phyloP scores from a whole-genome alignment of 2,888 invertebrate genomes.

The Xanthorhoe spadicearia region DNA sequence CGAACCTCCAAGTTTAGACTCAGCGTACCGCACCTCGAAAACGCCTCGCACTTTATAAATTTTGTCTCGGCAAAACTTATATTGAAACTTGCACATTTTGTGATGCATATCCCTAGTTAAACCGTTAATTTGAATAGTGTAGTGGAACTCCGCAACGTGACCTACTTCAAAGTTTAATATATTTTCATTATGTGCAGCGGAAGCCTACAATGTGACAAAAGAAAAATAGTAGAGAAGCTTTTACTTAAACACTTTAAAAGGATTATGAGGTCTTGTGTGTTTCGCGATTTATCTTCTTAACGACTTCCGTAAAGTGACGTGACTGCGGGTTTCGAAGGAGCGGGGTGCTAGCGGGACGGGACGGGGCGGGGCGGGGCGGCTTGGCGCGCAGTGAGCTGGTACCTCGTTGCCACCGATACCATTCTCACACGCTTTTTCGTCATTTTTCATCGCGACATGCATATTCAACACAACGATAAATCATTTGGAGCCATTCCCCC shows the following conservation, averaged over 20 bases:
- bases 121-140: constrained; percentile 39
- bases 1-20: constrained; percentile 56
- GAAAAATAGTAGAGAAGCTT: constrained; percentile 55
- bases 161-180: constrained; percentile 35
- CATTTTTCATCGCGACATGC: constrained; percentile 84
- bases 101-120: constrained; percentile 39
- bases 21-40: constrained; percentile 65
- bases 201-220: constrained; percentile 50
- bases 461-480: constrained; percentile 83
- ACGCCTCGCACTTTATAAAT: constrained; percentile 65
- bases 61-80: constrained; percentile 56
- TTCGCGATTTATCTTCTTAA: constrained; percentile 78
- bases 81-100: constrained; percentile 54
- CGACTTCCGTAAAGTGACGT: constrained; percentile 73
- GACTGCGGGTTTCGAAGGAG: constrained; percentile 48
- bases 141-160: constrained; percentile 21
- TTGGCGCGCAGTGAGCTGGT: constrained; percentile 29
- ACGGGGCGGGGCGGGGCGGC: constrained; percentile 21
- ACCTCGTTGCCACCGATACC: constrained; percentile 45
- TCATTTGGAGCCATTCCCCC: constrained; percentile 74
- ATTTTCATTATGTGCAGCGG: constrained; percentile 40
- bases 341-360: constrained; percentile 36
- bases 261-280: constrained; percentile 70
- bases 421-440: constrained; percentile 68
- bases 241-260: constrained; percentile 67